These are phyloP conservation scores for Chamaetylas fuelleborni DNA, from an alignment of 2,113 vertebrate species.

Conservation along the genomic window DNA sequence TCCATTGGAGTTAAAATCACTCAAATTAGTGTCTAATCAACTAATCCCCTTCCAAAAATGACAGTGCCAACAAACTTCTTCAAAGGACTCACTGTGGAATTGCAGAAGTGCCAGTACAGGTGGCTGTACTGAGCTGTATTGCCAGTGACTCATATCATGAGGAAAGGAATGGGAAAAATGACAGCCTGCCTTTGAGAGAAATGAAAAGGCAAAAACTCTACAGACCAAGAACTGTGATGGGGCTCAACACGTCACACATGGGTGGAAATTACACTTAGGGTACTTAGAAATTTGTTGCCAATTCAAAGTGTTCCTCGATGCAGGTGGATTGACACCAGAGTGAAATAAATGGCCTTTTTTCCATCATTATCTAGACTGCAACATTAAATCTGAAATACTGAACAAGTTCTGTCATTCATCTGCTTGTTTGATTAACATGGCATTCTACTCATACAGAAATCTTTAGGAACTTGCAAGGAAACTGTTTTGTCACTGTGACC, in stretches of 20 bases:
- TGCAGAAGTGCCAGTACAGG: background rate
- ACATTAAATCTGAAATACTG: background rate
- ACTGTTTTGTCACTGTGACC: background rate
- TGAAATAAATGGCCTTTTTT: background rate
- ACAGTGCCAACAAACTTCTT: background rate
- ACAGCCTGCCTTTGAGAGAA: background rate
- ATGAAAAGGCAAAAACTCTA: background rate
- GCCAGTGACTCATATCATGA: background rate
- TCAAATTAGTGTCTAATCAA: background rate
- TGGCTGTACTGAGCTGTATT: background rate
- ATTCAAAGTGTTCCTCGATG: background rate
- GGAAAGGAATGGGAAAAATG: background rate
- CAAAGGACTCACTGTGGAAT: background rate
- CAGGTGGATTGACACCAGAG: background rate
- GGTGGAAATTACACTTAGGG: background rate
- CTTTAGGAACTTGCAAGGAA: background rate
- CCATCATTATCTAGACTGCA: background rate
- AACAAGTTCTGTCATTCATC: background rate
- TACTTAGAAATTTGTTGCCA: background rate
- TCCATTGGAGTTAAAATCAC: background rate
- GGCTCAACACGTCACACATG: background rate
- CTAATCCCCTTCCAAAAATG: background rate
- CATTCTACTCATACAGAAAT: background rate
- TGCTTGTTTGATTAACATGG: background rate
- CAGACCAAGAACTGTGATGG: background rate